These are phyloP conservation scores for Coleophora deauratella DNA, from an alignment of 2,888 invertebrate genomes.

Conservation along the genomic window DNA sequence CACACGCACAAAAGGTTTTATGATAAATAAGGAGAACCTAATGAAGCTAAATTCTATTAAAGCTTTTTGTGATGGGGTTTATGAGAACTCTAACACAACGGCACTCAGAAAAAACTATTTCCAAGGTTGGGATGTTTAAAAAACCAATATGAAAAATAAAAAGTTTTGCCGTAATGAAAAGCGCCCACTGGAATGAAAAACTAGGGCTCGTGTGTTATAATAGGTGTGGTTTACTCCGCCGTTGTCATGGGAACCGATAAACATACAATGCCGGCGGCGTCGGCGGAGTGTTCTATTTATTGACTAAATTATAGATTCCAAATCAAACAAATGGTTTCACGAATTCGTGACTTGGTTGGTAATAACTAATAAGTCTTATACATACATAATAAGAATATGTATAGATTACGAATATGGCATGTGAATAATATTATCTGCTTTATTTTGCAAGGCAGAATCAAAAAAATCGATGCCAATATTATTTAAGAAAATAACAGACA, in stretches of 20 bases:
- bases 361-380: too few species aligned
- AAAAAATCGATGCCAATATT: too few species aligned
- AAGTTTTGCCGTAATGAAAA: constrained; percentile 19
- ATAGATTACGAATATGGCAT: too few species aligned
- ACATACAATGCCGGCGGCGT: constrained; percentile 45
- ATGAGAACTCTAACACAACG: neutral
- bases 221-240: constrained; percentile 58
- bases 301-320: constrained; percentile 61
- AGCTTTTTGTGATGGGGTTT: too few species aligned
- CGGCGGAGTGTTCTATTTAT: constrained; percentile 38
- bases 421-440: too few species aligned
- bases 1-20: neutral
- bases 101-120: too few species aligned
- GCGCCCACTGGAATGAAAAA: constrained; percentile 35
- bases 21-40: too few species aligned
- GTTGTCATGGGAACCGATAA: constrained; percentile 50
- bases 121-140: too few species aligned
- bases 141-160: constrained; percentile 13
- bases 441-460: too few species aligned
- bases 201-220: constrained; percentile 37
- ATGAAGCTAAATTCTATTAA: neutral
- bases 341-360: constrained; percentile 3
- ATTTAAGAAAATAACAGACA: too few species aligned
- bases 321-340: constrained; percentile 14
- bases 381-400: too few species aligned